Evolutionary conservation across 2,113 vertebrate genomes (phyloP).

Genomic region (Reinhardtius hippoglossoides): DNA sequence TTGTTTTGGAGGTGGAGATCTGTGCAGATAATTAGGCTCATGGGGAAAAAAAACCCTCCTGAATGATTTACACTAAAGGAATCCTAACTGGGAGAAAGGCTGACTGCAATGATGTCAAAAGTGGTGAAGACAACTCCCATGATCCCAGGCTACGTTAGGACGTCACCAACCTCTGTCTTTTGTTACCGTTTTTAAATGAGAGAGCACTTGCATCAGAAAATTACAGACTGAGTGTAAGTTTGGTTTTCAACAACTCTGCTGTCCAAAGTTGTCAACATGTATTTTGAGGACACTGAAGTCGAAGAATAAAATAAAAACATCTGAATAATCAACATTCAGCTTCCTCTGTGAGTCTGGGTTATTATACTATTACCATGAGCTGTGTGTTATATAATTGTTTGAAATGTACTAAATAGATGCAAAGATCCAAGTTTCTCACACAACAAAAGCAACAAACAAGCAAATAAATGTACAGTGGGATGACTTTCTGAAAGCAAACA

Average conservation of each 20-base stretch:
- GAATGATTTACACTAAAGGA: too few relatives aligned
- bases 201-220: too few relatives aligned
- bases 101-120: background rate
- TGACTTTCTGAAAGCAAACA: background rate
- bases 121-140: background rate
- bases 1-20: too few relatives aligned
- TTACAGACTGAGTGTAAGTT: background rate
- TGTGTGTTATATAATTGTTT: background rate
- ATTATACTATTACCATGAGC: constrained; percentile 10
- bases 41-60: too few relatives aligned
- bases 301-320: background rate
- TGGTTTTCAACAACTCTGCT: background rate
- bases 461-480: background rate
- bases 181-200: too few relatives aligned
- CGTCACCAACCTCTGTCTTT: too few relatives aligned
- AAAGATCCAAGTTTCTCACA: constrained; percentile 9
- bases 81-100: background rate
- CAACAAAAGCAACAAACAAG: background rate
- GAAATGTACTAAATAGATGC: background rate
- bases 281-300: background rate
- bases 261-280: too few relatives aligned
- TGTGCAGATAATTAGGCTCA: too few relatives aligned
- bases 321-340: constrained; percentile 7
- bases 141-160: too few relatives aligned
- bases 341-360: constrained; percentile 5